Evolutionary conservation across 2,797 vertebrate species (phyloP).

Genomic region (Acanthornis magna): DNA sequence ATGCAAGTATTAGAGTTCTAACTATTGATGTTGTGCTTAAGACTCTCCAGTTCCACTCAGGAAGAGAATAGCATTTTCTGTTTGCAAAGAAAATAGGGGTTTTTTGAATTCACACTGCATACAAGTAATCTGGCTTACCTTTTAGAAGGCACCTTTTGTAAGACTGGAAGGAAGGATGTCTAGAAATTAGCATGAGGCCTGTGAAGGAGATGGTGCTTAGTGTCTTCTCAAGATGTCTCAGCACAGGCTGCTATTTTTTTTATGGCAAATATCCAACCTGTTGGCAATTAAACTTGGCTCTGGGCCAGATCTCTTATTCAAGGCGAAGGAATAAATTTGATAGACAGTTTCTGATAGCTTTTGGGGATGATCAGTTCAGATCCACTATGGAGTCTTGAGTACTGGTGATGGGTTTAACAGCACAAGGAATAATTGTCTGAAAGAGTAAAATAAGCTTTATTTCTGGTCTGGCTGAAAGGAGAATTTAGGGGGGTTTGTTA

Average conservation of each 20-base stretch:
- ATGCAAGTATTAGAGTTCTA: not conserved
- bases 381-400: not conserved
- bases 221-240: not conserved
- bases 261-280: not conserved
- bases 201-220: not conserved
- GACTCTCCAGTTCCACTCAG: not conserved
- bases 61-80: not conserved
- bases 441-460: not conserved
- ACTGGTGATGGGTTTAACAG: not conserved
- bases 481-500: not conserved
- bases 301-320: not conserved
- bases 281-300: not conserved
- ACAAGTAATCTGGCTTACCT: not conserved
- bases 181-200: not conserved
- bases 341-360: not conserved
- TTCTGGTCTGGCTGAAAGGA: not conserved
- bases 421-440: not conserved
- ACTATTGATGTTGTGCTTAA: not conserved
- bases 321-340: not conserved
- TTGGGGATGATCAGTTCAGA: not conserved
- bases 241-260: not conserved
- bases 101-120: not conserved
- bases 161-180: not conserved
- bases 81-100: not conserved
- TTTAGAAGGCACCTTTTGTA: not conserved